Conservation (phyloP, 2,113 vertebrate genomes). For the Chelonoidis abingdonii region DNA sequence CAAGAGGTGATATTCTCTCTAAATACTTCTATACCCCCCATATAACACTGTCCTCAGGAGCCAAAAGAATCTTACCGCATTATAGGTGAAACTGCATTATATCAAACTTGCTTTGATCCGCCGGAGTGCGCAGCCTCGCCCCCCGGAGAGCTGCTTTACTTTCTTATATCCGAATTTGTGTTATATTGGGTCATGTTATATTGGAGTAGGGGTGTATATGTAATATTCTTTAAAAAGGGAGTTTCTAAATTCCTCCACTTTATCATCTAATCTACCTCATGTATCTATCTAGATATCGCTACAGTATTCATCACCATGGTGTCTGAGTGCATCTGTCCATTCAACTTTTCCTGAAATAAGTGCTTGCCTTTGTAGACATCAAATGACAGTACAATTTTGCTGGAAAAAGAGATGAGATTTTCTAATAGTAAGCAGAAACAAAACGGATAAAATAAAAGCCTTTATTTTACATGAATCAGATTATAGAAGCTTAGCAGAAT, state of each 20-base stretch:
- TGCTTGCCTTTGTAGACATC: background rate
- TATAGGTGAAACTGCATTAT: no score
- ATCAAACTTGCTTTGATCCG: no score
- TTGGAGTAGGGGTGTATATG: fast-evolving
- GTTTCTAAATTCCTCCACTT: background rate
- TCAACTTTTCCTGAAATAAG: conserved; percentile 6
- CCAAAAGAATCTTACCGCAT: no score
- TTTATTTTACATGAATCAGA: background rate
- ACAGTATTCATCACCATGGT: background rate
- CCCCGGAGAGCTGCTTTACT: no score
- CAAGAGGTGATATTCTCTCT: background rate
- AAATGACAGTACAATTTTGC: background rate
- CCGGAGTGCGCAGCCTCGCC: no score
- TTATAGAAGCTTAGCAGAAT: background rate
- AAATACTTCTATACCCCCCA: background rate
- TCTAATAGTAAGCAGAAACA: background rate
- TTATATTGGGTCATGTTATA: no score
- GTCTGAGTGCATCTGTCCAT: background rate
- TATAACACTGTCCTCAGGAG: no score
- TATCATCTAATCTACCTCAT: background rate
- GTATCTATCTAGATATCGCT: background rate
- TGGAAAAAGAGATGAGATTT: background rate
- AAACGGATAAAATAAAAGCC: background rate
- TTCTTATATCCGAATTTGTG: no score
- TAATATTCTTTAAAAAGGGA: background rate